These are phyloP conservation scores for Gallinago media DNA, from an alignment of 2,113 vertebrate genomes.

Conservation along the genomic window DNA sequence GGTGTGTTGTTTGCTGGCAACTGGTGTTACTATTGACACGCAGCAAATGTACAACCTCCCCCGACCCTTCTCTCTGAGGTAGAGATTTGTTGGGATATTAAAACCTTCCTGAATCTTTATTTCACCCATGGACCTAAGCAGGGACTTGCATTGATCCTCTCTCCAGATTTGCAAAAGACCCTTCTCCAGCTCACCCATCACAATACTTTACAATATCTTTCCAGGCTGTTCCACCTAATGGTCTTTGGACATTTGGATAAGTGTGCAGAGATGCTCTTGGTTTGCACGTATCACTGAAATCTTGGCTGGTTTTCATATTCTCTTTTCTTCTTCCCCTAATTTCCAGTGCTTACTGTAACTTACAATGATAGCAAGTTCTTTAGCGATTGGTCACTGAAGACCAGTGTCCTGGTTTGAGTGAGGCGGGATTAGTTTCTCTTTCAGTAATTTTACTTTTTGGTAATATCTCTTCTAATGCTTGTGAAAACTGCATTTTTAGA, in stretches of 20 bases:
- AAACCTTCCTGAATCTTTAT: not conserved
- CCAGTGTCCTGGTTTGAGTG: not conserved
- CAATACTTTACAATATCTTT: not conserved
- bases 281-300: not conserved
- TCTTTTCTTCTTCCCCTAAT: slow-evolving; percentile 20
- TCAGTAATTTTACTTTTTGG: not conserved
- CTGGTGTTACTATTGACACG: not conserved
- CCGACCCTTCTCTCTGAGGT: not conserved
- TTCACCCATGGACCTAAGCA: not conserved
- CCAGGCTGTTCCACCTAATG: not conserved
- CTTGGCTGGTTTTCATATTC: not conserved
- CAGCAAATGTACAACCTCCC: not conserved
- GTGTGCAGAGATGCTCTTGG: not conserved
- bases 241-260: not conserved
- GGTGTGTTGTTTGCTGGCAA: not conserved
- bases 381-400: slow-evolving; percentile 13
- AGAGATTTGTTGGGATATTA: not conserved
- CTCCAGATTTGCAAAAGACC: not conserved
- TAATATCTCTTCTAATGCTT: not conserved
- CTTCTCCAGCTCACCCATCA: not conserved
- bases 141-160: not conserved
- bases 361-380: slow-evolving; percentile 3
- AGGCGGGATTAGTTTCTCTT: not conserved
- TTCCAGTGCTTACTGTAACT: slow-evolving; percentile 23
- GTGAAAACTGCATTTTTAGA: not conserved